Base-by-base conservation (phyloP, 2,113 vertebrate genomes). In the Notiomystis cincta region DNA sequence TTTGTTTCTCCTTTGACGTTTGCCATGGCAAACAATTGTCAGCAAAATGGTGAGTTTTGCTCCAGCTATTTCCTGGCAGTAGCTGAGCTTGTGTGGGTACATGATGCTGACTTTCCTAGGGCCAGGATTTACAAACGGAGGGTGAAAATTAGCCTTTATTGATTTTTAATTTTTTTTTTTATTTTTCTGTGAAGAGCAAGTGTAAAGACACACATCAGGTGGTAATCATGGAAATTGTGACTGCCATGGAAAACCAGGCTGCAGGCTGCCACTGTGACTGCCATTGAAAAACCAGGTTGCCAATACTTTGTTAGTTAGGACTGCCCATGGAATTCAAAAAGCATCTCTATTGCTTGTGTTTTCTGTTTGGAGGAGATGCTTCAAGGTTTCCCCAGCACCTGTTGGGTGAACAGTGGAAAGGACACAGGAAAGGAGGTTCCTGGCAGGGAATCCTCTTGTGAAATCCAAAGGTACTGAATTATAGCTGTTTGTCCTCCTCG, bases 401-500 rank as follows among this genome's bases (percentile, higher is more conserved):
- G 33, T 22, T 73, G 48, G 15, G 13, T 44, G 47, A 73, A 24
- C 13, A 33, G 47, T 13, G 44, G 44, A 70, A 42, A 58, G 57
- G 33, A 33, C 12, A 17, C 23, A 62, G 47, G 66, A 53, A 30
- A 38, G 19, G 27, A 69, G 15, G 31, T 2, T 88, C 67, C 15
- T 70, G 21, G 67, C 6, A 30, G 31, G 54, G 47, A 86, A 17
- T 47, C 38, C 8, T 40, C 50, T 33, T 18, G 10, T n/a, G 31
- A 76, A 58, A 85, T 9, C 40, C 28, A 37, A 45, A 60, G 20
- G n/a, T 14, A 17, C 13, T 87, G 33, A 47, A 31, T 4, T 1
- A 2, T 2, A 72, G 61, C 16, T 28, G 10, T 38, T 51, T 75
- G 48, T 35, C 19, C 16, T 78, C 33, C 50, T 64, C 0, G 0